Base-by-base conservation (phyloP, 2,797 vertebrate genomes). In the Sebastes diploproa region DNA sequence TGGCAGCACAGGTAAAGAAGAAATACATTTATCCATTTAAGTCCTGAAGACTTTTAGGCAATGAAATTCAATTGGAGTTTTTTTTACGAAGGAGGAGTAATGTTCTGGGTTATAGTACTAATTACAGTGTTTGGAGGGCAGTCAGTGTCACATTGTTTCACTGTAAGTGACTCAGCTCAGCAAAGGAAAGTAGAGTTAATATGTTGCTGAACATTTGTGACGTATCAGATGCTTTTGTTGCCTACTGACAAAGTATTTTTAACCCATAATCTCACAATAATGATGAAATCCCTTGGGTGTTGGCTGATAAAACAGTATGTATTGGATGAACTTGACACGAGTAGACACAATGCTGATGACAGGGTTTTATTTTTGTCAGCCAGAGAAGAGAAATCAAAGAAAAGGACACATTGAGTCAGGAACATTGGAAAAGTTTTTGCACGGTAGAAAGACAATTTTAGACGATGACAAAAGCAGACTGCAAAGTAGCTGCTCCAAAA, bases 1-100 rank as follows among this genome's bases (percentile, higher is more conserved):
- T 92, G 90, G 84, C 90, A 66, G 84, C 86, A 36, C 91, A 94
- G 92, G 94, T 95, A 90, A 87, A 87, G 27, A 50, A n/a, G 22
- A 76, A 59, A 79, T 59, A 23, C 2, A 16, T 72, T 54, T 18
- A 6, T 12, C 8, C 5, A 1, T 61, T 77, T 20, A 50, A 60
- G 10, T 46, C 64, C 1, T 36, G 13, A 56, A 42, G 22, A 23
- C 22, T 23, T 23, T 23, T 23, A 23, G 22, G 22, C 9, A 59
- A 60, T 27, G 3, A 12, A 11, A 25, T 67, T 2, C 2, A 29
- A 38, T 18, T 9, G 9, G 22, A 22, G 4, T 30, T 50, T 29
- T 12, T 25, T 2, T n/a, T n/a, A 16, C 9, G 3, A 27, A 58
- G 50, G 5, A 63, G 2, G 2, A 25, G 2, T 8, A 16, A 38